Conservation (phyloP, 2,797 vertebrate species). For the Tamandua tetradactyla region DNA sequence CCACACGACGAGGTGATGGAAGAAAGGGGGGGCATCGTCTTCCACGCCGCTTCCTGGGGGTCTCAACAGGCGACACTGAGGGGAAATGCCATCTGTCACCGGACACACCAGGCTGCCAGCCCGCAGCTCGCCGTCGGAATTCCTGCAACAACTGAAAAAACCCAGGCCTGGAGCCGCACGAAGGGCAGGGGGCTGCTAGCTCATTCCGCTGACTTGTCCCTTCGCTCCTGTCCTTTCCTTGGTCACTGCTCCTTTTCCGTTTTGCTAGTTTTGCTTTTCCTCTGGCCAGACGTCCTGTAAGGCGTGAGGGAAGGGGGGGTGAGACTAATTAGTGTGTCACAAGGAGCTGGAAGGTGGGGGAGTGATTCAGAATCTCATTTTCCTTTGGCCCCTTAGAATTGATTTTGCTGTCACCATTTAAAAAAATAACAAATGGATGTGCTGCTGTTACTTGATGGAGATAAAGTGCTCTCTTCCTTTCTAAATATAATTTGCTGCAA, state of each 20-base stretch:
- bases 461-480: constrained; percentile 58
- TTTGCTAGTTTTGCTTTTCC: constrained; percentile 63
- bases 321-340: constrained; percentile 81
- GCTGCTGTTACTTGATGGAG: constrained; percentile 65
- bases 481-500: constrained; percentile 71
- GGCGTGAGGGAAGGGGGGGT: constrained; percentile 54
- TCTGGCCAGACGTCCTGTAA: constrained; percentile 55
- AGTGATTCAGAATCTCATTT: constrained; percentile 79
- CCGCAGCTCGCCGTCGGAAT: constrained; percentile 39
- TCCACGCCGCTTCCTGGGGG: background rate
- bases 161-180: background rate
- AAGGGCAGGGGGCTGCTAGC: constrained; percentile 48
- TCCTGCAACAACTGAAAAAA: constrained; percentile 66
- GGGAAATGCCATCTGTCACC: background rate
- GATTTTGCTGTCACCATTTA: constrained; percentile 68
- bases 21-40: background rate
- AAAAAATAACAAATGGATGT: constrained; percentile 77
- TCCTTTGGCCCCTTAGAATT: constrained; percentile 65
- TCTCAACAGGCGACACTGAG: background rate
- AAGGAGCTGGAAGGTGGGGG: constrained; percentile 58
- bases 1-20: background rate
- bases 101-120: background rate
- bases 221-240: constrained; percentile 65
- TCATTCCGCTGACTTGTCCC: constrained; percentile 67
- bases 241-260: constrained; percentile 60